phyloP scores from a whole-genome alignment of 2,888 invertebrate species.

The Axea sp. region DNA sequence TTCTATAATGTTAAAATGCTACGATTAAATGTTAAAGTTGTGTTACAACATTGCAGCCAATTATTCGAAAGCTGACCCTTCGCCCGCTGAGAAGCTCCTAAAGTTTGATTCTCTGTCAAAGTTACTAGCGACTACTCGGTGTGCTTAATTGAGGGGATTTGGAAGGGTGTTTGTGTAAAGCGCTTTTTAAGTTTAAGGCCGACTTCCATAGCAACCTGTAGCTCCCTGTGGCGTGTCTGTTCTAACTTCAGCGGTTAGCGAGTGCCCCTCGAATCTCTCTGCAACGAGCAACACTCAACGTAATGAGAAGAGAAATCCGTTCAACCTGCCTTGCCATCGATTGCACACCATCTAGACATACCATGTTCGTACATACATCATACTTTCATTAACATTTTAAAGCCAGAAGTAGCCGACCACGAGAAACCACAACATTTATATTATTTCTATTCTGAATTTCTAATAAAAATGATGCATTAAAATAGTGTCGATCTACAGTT shows the following conservation, averaged over 20 bases:
- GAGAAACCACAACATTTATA: too few relatives aligned
- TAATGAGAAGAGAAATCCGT: conserved; percentile 76
- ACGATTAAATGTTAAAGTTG: conserved; percentile 19
- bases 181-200: conserved; percentile 64
- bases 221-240: conserved; percentile 66
- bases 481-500: too few relatives aligned
- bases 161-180: conserved; percentile 60
- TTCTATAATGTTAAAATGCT: conserved; percentile 34
- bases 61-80: conserved; percentile 47
- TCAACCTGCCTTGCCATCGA: conserved; percentile 55
- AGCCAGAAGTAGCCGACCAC: too few relatives aligned
- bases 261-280: conserved; percentile 75
- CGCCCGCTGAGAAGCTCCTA: conserved; percentile 30
- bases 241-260: conserved; percentile 71
- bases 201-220: conserved; percentile 73
- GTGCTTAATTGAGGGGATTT: conserved; percentile 63
- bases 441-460: too few relatives aligned
- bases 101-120: conserved; percentile 59
- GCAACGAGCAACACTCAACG: conserved; percentile 78
- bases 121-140: conserved; percentile 45
- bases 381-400: conserved; percentile 37
- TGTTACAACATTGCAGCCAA: conserved; percentile 42
- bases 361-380: conserved; percentile 43
- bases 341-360: conserved; percentile 43
- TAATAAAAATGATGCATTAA: too few relatives aligned